These are phyloP conservation scores for Scophthalmus maximus DNA, from an alignment of 2,113 vertebrate species.

Conservation along the genomic window DNA sequence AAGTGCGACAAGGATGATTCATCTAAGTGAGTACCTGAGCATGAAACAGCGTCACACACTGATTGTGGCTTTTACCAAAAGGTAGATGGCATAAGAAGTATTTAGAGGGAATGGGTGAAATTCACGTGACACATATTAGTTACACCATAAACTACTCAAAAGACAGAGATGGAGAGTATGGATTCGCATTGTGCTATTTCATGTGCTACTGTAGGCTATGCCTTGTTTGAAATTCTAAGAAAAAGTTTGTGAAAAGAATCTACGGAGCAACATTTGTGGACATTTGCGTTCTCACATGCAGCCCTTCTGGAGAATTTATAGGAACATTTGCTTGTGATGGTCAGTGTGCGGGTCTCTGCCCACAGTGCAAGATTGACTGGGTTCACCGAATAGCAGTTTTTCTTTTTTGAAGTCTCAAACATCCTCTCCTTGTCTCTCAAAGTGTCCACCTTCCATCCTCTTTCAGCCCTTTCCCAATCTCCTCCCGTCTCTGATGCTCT, in stretches of 20 bases:
- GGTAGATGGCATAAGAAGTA: background rate
- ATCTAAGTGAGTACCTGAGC: conserved; percentile 53
- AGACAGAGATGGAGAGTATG: background rate
- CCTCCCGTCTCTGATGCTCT: conserved; percentile 8
- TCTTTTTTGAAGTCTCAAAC: conserved; percentile 22
- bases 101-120: conserved; percentile 3
- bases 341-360: background rate
- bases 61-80: conserved; percentile 17
- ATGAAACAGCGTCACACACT: conserved; percentile 15
- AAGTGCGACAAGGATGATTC: conserved; percentile 47
- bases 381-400: no score
- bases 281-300: no score
- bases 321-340: no score
- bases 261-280: no score
- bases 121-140: background rate
- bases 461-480: conserved; percentile 9
- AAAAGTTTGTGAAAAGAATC: no score
- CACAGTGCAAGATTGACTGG: background rate
- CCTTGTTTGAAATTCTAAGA: background rate
- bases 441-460: background rate
- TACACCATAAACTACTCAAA: background rate
- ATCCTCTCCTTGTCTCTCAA: conserved; percentile 13
- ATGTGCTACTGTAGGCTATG: background rate
- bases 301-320: no score
- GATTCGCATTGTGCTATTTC: background rate